Evolutionary conservation across 2,113 vertebrate species (phyloP).

Genomic region (Hippocampus guttulatus): DNA sequence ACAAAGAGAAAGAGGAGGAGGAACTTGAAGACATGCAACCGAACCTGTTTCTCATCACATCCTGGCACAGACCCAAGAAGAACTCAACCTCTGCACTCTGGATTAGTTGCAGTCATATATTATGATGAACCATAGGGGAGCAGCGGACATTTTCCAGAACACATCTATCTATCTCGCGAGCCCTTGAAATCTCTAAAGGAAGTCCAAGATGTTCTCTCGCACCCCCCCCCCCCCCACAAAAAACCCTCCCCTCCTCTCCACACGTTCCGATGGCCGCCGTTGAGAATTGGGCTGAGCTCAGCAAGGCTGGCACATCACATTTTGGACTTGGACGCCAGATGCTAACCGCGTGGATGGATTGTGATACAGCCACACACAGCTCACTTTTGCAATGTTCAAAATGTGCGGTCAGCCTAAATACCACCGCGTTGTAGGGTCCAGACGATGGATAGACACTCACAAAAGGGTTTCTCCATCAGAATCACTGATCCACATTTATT

Average conservation of each 20-base stretch:
- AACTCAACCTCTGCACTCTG: conserved; percentile 38
- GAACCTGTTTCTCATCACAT: conserved; percentile 60
- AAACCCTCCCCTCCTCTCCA: conserved; percentile 2
- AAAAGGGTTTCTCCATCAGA: background rate
- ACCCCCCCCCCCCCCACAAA: background rate
- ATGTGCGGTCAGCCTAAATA: background rate
- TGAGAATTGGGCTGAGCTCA: conserved; percentile 30
- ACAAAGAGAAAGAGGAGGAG: background rate
- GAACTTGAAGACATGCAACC: conserved; percentile 38
- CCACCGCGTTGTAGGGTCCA: background rate
- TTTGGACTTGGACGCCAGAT: conserved; percentile 19
- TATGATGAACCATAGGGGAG: conserved; percentile 48
- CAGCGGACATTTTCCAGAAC: conserved; percentile 46
- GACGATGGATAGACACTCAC: background rate
- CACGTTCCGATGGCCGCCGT: conserved; percentile 35
- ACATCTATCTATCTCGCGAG: conserved; percentile 40
- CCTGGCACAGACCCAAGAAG: conserved; percentile 45
- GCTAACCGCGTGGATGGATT: conserved; percentile 13
- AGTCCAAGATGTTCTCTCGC: conserved; percentile 41
- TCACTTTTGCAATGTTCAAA: conserved; percentile 1
- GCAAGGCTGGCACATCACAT: conserved; percentile 24
- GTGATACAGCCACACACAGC: conserved; percentile 6
- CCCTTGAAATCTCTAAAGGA: conserved; percentile 45
- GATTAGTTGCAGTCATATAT: conserved; percentile 58
- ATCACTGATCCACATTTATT: background rate